Evolutionary conservation across 1,140 invertebrate species (phyloP), one percentile per base, ranked within the genome.

Genomic region (Tenebrio molitor): DNA sequence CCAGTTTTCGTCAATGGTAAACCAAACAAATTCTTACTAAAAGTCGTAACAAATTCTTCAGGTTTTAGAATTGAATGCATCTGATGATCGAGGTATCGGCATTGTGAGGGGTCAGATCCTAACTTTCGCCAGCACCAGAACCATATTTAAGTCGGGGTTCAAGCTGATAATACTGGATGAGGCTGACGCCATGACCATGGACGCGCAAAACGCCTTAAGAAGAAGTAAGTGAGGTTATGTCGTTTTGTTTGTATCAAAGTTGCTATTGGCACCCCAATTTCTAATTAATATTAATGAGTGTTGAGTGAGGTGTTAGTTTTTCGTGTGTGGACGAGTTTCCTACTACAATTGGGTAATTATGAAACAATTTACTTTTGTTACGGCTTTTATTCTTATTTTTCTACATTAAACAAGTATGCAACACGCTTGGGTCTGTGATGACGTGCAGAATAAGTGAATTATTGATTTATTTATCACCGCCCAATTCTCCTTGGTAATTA

Each of bases 101-200:
- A 97, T 99, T 75, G 97, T 99, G 0, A 87, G 98, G 79, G 94
- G 95, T 2, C 93, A 96, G 83, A 97, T 99, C 76, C 85, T 99
- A n/a, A 98, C 91, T 83, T 99, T 99, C 90, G 97, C 98, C 16
- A 81, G 81, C 71, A 99, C 97, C n/a, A 90, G 94, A 81, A 97
- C 96, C 5, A 95, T 99, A 78, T 98, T 98, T 81, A 96, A 92
- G 84, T 91, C 91, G 64, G 93, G 95, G 1, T 97, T 95, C 75
- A 99, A 99, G 84, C 86, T 99, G 8, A 95, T 99, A 41, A 99
- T 99, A 76, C 84, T 99, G 7, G 98, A 99, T 89, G 98, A 99
- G 89, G 98, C 98, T 6, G 98, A 99, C 90, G 96, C 98, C 1
- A 99, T 99, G 98, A 99, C 98, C 1, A 95, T 96, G 82, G 97